A percentile compares a stretch with the other conserved stretches of the same genome.
phyloP scores from a whole-genome alignment of 1,140 invertebrate genomes.

The Epicauta chinensis region DNA sequence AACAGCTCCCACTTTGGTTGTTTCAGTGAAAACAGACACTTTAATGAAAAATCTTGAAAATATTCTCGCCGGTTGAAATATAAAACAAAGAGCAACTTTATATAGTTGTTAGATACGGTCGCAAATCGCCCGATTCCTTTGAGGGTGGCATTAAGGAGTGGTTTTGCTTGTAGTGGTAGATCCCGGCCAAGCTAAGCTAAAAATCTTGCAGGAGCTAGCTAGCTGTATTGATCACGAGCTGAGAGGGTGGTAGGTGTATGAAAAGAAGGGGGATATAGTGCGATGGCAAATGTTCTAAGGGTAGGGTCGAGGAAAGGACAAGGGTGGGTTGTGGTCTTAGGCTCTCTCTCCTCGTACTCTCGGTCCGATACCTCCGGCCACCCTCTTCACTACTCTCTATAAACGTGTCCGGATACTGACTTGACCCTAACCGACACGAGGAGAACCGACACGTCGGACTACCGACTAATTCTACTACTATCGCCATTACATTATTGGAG shows the following conservation, averaged over 20 bases:
- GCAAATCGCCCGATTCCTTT: conserved; percentile 32
- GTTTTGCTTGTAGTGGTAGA: conserved; percentile 34
- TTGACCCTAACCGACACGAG: conserved; percentile 16
- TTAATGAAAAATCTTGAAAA: not conserved
- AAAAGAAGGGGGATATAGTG: conserved; percentile 15
- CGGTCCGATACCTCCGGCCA: conserved; percentile 25
- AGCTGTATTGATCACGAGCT: conserved; percentile 40
- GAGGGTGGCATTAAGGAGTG: conserved; percentile 36
- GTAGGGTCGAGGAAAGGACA: conserved; percentile 39
- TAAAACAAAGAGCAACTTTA: conserved; percentile 32
- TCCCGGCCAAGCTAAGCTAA: conserved; percentile 41
- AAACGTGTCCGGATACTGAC: conserved; percentile 7
- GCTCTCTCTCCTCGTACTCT: conserved; percentile 37
- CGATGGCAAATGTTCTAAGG: conserved; percentile 33
- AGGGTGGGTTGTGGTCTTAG: conserved; percentile 41
- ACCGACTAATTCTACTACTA: not conserved
- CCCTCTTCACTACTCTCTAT: conserved; percentile 9
- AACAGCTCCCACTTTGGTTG: conserved; percentile 3
- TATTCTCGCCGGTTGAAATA: not conserved
- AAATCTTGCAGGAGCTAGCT: conserved; percentile 40
- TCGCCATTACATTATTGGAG: not conserved
- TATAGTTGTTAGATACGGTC: conserved; percentile 21
- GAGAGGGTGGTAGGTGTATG: conserved; percentile 26
- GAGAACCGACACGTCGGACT: not conserved
- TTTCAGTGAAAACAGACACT: conserved; percentile 25